Base-by-base conservation (phyloP, 53 echinoderm and acorn worm genomes). In the Henricia sp. region DNA sequence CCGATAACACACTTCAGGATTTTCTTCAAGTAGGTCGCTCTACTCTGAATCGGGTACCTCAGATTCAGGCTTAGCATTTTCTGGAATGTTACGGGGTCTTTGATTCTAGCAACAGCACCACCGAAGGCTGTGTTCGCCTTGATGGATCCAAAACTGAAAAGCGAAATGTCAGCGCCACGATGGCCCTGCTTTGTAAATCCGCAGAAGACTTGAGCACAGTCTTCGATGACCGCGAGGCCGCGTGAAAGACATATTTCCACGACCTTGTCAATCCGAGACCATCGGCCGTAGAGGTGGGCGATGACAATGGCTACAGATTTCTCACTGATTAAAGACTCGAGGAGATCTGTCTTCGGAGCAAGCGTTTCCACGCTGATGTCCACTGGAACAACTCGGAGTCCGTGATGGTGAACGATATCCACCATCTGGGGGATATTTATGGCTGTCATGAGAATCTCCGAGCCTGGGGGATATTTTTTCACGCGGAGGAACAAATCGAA, bases 401-500 rank as follows among this genome's bases (percentile, higher is more conserved):
- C 92, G 62, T 97, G 97, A 27, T 92, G 90, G 10, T 86, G 65
- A 17, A 92, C 72, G 20, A 97, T 86, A 13, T 90, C 66, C 13
- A 75, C 70, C 48, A 94, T 86, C 50, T 94, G 92, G 0, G 87
- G 88, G 52, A 78, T 87, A 68, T 94, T 97, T 9, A 97, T 86
- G 39, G 92, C 92, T 2, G 94, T 91, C 82, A 97, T 88, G 17
- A 97, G 89, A 44, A 97, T 70, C 56, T 97, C 97, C 26, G 94
- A 94, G 20, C 86, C 88, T 10, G 92, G 90, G 2, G 97, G 97
- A 51, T 97, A 97, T 55, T 92, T 92, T 68, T 94, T 87, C 39
- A 90, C 83, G 27, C 90, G 78, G 11, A 97, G 83, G 77, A 91
- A 97, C 19, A 97, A 63, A 50, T 97, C 97, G 23, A 97, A 68